Evolutionary conservation across 2,113 vertebrate species (phyloP), one percentile per base, ranked within the genome.

Genomic region (Oreotrochilus melanogaster): DNA sequence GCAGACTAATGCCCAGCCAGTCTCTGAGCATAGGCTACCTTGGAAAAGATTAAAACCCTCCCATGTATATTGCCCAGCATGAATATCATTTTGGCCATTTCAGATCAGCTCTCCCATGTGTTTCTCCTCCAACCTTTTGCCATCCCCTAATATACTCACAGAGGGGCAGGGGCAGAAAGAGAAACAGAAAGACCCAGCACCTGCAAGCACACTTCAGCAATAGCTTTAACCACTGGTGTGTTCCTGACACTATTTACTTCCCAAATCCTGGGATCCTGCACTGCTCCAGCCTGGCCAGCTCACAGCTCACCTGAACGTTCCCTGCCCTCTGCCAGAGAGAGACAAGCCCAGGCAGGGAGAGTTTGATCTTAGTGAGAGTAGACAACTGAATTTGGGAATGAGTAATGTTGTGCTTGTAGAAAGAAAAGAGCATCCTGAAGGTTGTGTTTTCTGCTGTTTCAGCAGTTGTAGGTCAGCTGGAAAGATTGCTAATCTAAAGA

Each of bases 361-460:
- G 28, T 14, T 66, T 85, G 91, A 80, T 87, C 85, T 81, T 89
- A 95, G 72, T 18, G n/a, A 74, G 43, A 75, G 35, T 0, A 88
- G 43, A 60, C 86, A 95, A 84, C 64, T 31, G 53, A 89, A 66
- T 81, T 89, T 50, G 91, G 66, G 16, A 74, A 84, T 78, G 53
- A 95, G 53, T 53, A 74, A 94, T 65, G 61, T 58, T 45, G 22
- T 33, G 28, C 70, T 76, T 75, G 42, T 82, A 80, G 83, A 88
- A 94, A 88, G 62, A 71, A 92, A 84, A 73, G 19, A 88, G 71
- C 35, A 58, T 73, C 58, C 28, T 47, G 54, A 89, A 89, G 78
- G 66, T 89, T 81, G 58, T 22, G 50, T 71, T 93, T 94, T 85
- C 74, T 91, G 78, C 71, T 82, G 74, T 73, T 92, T 79, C 74